These are phyloP conservation scores for Siphonodentalium dalli DNA, from an alignment of 2,888 invertebrate genomes.

Conservation along the genomic window DNA sequence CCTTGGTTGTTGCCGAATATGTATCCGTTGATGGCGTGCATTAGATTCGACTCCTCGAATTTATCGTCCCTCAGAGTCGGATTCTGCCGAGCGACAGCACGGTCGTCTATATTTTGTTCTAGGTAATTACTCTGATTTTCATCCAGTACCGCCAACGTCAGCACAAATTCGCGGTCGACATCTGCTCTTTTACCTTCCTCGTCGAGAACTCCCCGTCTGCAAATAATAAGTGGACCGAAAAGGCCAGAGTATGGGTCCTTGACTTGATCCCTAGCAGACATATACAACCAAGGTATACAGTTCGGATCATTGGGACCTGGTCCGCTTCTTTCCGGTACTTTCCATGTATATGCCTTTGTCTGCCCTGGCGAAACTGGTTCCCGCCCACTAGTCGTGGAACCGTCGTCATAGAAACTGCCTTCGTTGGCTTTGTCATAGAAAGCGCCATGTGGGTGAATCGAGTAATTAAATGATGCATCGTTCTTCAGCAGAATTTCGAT, in stretches of 20 bases:
- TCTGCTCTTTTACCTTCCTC: constrained; percentile 28
- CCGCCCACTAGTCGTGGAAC: constrained; percentile 25
- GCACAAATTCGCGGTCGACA: constrained; percentile 45
- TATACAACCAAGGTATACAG: constrained; percentile 44
- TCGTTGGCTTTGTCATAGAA: constrained; percentile 38
- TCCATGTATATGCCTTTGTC: constrained; percentile 37
- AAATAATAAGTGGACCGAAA: constrained; percentile 43
- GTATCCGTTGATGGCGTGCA: constrained; percentile 42
- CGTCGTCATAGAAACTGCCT: constrained; percentile 36
- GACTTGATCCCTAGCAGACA: constrained; percentile 37
- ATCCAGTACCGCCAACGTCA: constrained; percentile 47
- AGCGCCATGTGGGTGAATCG: constrained; percentile 45
- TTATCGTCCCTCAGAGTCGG: constrained; percentile 18
- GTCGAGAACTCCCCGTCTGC: constrained; percentile 35
- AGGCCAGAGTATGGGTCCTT: constrained; percentile 41
- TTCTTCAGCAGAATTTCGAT: constrained; percentile 43
- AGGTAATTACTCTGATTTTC: constrained; percentile 55
- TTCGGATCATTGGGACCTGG: constrained; percentile 44
- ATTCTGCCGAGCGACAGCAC: too few relatives aligned
- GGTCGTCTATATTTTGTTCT: constrained; percentile 45
- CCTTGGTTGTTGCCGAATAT: constrained; percentile 38
- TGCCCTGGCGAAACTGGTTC: constrained; percentile 32
- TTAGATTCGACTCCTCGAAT: constrained; percentile 39
- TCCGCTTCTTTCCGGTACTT: constrained; percentile 42
- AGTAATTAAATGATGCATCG: constrained; percentile 36